Evolutionary conservation across 2,113 vertebrate species (phyloP).

Genomic region (Oryzias celebensis): DNA sequence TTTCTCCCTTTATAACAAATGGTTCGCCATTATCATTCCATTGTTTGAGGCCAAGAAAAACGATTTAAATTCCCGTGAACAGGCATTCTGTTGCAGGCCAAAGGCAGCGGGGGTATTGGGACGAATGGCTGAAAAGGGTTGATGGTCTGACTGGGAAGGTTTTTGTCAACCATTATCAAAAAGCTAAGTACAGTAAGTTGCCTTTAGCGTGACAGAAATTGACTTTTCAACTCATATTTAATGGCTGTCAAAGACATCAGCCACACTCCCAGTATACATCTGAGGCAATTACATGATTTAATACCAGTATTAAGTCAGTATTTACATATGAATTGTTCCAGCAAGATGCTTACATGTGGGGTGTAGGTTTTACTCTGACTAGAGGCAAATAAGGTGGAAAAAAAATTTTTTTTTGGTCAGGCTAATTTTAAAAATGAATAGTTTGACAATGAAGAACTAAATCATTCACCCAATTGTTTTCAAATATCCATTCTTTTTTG

Average conservation of each 20-base stretch:
- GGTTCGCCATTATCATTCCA: conserved; percentile 69
- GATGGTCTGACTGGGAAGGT: conserved; percentile 17
- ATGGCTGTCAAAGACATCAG: conserved; percentile 47
- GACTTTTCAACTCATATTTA: conserved; percentile 38
- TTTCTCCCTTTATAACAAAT: conserved; percentile 46
- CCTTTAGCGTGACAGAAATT: conserved; percentile 20
- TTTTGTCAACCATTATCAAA: conserved; percentile 20
- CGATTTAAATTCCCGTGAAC: conserved; percentile 71
- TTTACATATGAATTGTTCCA: conserved; percentile 22
- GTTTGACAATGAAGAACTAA: no score
- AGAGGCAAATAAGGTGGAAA: conserved; percentile 1
- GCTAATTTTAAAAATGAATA: no score
- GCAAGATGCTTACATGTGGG: conserved; percentile 4
- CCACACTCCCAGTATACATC: conserved; percentile 40
- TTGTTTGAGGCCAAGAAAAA: conserved; percentile 69
- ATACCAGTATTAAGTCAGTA: conserved; percentile 21
- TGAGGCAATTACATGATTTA: conserved; percentile 29
- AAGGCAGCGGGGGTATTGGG: conserved; percentile 22
- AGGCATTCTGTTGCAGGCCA: conserved; percentile 65
- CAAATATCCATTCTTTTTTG: no score
- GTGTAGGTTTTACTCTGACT: conserved; percentile 11
- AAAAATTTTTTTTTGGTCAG: no score
- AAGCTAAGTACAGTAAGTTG: conserved; percentile 7
- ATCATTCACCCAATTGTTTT: no score
- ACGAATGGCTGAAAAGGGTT: conserved; percentile 21